A percentile compares a stretch with the other conserved stretches of the same genome.
Conservation (phyloP, 2,113 vertebrate genomes). For the Mola mola region DNA sequence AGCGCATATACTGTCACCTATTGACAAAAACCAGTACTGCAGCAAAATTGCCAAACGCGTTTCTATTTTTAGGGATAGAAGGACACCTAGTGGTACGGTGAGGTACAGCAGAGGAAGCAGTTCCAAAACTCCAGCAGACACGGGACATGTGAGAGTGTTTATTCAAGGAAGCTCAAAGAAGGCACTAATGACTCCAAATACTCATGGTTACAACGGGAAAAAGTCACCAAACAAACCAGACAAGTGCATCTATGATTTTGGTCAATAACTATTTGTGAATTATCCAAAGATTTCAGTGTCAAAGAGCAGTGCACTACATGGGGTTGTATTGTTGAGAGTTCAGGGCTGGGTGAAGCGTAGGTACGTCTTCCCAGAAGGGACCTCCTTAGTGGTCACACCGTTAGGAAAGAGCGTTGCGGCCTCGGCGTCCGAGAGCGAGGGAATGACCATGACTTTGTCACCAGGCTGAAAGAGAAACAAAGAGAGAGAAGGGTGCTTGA, state of each 20-base stretch:
- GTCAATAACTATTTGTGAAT: neutral
- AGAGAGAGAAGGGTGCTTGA: neutral
- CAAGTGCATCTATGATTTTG: neutral
- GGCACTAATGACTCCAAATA: slow-evolving; percentile 45
- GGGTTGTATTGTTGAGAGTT: slow-evolving; percentile 17
- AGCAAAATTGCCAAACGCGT: neutral
- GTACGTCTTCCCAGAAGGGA: slow-evolving; percentile 95
- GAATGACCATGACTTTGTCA: slow-evolving; percentile 93
- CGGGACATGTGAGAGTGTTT: slow-evolving; percentile 43
- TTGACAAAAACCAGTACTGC: neutral
- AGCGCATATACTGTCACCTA: slow-evolving; percentile 31
- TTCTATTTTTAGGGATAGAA: neutral
- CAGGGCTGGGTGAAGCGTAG: slow-evolving; percentile 91
- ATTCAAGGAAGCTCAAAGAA: slow-evolving; percentile 51
- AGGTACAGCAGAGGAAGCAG: neutral
- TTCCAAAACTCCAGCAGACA: neutral
- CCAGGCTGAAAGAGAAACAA: slow-evolving; percentile 78
- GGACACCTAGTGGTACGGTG: slow-evolving; percentile 45
- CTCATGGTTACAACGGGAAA: neutral
- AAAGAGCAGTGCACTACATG: neutral
- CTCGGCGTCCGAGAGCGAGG: slow-evolving; percentile 88
- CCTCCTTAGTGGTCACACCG: slow-evolving; percentile 89
- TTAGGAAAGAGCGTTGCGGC: slow-evolving; percentile 88
- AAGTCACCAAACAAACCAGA: neutral
- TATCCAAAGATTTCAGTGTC: neutral